phyloP scores from a whole-genome alignment of 2,113 vertebrate genomes.

The Electrona antarctica region DNA sequence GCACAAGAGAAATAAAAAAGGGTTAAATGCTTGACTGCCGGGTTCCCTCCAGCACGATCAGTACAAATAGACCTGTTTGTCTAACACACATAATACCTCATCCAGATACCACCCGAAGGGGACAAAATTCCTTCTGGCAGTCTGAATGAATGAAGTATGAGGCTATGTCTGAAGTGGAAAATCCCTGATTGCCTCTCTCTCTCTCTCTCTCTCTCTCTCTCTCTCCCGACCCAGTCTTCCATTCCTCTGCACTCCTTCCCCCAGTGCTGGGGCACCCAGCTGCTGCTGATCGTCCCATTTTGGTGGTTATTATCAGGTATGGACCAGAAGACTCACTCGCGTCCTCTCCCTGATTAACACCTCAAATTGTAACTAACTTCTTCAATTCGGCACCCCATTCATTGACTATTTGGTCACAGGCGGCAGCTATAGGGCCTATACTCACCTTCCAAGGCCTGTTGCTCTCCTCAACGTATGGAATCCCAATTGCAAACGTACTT shows the following conservation, averaged over 20 bases:
- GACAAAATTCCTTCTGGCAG: constrained; percentile 17
- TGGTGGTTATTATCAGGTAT: constrained; percentile 96
- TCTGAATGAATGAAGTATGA: constrained; percentile 10
- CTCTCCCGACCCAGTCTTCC: constrained; percentile 19
- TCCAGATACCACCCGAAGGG: constrained; percentile 21
- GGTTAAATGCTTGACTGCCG: constrained; percentile 34
- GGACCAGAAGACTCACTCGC: constrained; percentile 89
- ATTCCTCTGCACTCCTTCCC: constrained; percentile 73
- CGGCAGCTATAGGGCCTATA: constrained; percentile 41
- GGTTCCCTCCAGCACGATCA: constrained; percentile 42
- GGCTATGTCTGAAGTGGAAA: constrained; percentile 31
- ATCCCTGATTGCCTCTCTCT: background rate
- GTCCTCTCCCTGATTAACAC: constrained; percentile 96
- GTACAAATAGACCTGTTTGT: constrained; percentile 35
- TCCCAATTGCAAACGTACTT: background rate
- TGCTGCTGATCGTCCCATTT: constrained; percentile 78
- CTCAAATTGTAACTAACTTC: constrained; percentile 89
- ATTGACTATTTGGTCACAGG: constrained; percentile 53
- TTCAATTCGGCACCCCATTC: constrained; percentile 79
- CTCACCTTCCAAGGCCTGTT: constrained; percentile 1
- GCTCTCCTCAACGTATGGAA: background rate
- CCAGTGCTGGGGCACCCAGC: constrained; percentile 77
- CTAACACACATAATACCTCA: constrained; percentile 40
- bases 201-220: background rate
- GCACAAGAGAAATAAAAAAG: constrained; percentile 19